Conservation (phyloP, 2,113 vertebrate species). For the Morone saxatilis region DNA sequence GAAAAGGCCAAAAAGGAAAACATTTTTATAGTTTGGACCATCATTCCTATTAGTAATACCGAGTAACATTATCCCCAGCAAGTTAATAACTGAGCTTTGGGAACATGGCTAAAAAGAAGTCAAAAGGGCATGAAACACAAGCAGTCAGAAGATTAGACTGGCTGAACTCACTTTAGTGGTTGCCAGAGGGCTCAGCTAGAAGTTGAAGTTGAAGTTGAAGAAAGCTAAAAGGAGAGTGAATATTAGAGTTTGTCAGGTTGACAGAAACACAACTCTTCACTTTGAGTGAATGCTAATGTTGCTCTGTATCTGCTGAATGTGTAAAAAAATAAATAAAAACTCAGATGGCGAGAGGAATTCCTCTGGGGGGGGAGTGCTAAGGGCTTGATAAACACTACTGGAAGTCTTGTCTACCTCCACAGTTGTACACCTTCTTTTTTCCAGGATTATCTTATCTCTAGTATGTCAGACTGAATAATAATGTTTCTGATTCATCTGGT, state of each 20-base stretch:
- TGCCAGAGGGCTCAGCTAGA: neutral
- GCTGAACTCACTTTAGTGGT: too few relatives aligned
- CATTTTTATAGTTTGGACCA: neutral
- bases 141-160: neutral
- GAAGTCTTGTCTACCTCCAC: slow-evolving; percentile 7
- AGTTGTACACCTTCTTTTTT: neutral
- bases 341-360: neutral
- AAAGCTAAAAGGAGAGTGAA: neutral
- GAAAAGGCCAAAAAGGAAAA: neutral
- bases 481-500: slow-evolving; percentile 11
- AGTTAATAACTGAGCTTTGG: neutral
- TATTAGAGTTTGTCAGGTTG: neutral
- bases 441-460: slow-evolving; percentile 28
- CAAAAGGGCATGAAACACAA: neutral
- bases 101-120: neutral
- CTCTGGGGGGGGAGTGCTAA: neutral
- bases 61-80: neutral
- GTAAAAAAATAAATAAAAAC: neutral
- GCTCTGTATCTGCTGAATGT: too few relatives aligned
- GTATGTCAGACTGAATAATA: neutral
- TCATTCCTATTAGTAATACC: neutral
- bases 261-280: neutral
- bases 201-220: too few relatives aligned
- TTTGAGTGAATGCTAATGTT: neutral
- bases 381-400: neutral